phyloP scores from a whole-genome alignment of 2,888 invertebrate genomes.

The Lissonota sp. region DNA sequence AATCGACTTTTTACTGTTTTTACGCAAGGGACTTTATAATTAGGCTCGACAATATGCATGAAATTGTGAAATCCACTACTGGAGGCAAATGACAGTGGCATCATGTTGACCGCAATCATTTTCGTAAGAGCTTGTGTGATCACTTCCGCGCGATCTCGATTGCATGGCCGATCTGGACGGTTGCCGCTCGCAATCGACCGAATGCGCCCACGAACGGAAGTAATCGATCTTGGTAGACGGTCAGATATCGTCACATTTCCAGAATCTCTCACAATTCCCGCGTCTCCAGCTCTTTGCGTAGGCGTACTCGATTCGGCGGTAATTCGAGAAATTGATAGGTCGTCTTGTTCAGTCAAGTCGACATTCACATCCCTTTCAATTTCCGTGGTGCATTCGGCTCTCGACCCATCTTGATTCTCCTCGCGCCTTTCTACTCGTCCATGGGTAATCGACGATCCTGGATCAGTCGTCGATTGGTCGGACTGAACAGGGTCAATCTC shows the following conservation, averaged over 20 bases:
- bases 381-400: too few relatives aligned
- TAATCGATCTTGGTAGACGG: background rate
- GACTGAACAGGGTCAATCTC: too few relatives aligned
- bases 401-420: background rate
- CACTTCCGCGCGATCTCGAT: too few relatives aligned
- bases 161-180: background rate
- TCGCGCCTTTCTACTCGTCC: background rate
- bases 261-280: background rate
- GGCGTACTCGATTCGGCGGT: constrained; percentile 10
- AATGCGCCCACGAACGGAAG: background rate
- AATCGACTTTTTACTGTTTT: constrained; percentile 17
- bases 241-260: background rate
- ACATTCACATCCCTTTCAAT: too few relatives aligned
- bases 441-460: too few relatives aligned
- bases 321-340: constrained; percentile 22
- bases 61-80: constrained; percentile 27
- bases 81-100: constrained; percentile 29
- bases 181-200: constrained; percentile 17
- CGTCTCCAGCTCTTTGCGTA: background rate
- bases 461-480: too few relatives aligned
- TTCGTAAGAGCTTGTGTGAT: too few relatives aligned
- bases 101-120: background rate
- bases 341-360: too few relatives aligned
- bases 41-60: constrained; percentile 37
- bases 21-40: constrained; percentile 26